Evolutionary conservation across 2,888 invertebrate species (phyloP), one percentile per base, ranked within the genome.

Genomic region (Oscheius sp.): DNA sequence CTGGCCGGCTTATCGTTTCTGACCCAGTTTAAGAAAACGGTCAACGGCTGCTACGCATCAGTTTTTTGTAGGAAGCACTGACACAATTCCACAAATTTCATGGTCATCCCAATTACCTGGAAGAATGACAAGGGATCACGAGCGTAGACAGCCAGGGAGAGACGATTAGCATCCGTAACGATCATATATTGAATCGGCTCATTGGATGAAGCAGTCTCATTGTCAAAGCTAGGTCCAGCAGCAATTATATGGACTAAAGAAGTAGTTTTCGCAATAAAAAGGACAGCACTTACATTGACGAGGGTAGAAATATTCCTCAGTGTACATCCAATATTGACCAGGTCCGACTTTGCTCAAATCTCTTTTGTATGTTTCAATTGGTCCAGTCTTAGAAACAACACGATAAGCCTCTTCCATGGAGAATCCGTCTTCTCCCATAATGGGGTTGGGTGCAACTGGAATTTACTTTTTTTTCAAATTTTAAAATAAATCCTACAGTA

Each of bases 251-350:
- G 86, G 75, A 86, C 86, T 86, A 65, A 75, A 86, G 76, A 20
- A 6, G 52, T 29, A 45, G n/a, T 8, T 45, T 25, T 15, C 31
- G 5, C 25, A 33, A 37, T 25, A 31, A n/a, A n/a, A n/a, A n/a
- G n/a, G 10, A 20, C 33, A 33, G 20, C 1, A 67, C 79, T 69
- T 69, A 87, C 86, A 85, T 76, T 86, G 87, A 74, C 82, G 75
- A 25, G 86, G 86, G 69, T 86, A 86, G 78, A 86, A 86, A 71
- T 86, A 86, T 68, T 86, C 87, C 73, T 86, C 86, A 25, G 86
- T 87, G 76, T 86, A 86, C 84, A 87, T 86, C 86, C 86, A 87
- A 72, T 83, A 86, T 70, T 84, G 82, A 52, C 86, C 86, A 27
- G 85, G 78, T 39, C 85, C 86, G 63, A 85, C 79, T 61, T 84